These are phyloP conservation scores for Hydrotaea diabolus DNA, from an alignment of 2,888 invertebrate species.

Conservation along the genomic window DNA sequence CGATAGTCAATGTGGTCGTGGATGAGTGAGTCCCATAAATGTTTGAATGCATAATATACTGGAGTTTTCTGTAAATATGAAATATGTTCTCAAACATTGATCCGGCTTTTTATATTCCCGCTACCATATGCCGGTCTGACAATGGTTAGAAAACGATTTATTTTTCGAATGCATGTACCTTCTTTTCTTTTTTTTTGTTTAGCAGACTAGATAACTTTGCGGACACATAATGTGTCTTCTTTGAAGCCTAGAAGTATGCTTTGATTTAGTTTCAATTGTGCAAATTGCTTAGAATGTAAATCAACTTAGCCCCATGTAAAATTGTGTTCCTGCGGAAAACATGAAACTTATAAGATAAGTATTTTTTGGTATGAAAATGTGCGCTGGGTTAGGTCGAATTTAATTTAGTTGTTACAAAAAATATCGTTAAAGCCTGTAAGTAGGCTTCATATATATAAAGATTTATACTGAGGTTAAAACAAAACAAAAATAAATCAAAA, in stretches of 20 bases:
- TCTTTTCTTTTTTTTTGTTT: no score
- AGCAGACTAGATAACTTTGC: neutral
- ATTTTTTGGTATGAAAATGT: no score
- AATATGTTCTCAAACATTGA: conserved; percentile 30
- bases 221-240: neutral
- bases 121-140: neutral
- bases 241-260: conserved; percentile 36
- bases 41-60: conserved; percentile 31
- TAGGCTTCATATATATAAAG: no score
- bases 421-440: no score
- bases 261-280: conserved; percentile 1
- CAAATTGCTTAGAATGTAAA: no score
- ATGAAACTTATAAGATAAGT: no score
- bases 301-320: no score
- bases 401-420: no score
- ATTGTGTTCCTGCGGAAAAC: no score
- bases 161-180: neutral
- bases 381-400: no score
- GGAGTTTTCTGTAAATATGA: conserved; percentile 56
- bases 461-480: no score
- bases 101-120: neutral
- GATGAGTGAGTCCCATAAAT: conserved; percentile 39
- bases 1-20: neutral
- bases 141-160: neutral
- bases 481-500: no score